These are phyloP conservation scores for Augochlora pura DNA, from an alignment of 1,140 invertebrate genomes.

Conservation along the genomic window DNA sequence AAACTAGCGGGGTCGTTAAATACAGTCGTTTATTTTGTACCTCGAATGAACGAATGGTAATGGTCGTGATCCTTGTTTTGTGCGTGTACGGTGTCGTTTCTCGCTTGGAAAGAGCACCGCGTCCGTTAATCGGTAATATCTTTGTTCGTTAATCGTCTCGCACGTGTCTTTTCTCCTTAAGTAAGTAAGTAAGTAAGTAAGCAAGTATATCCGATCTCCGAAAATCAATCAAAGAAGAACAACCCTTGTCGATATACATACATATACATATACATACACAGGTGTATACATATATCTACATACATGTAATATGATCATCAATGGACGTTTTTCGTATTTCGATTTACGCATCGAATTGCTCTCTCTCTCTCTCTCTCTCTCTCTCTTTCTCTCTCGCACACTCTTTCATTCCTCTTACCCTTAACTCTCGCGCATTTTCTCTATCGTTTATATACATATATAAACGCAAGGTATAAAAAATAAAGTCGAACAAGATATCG, in stretches of 20 bases:
- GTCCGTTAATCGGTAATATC: neutral
- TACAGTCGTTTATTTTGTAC: slow-evolving; percentile 38
- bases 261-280: slow-evolving; percentile 18
- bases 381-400: neutral
- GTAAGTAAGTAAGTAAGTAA: no score
- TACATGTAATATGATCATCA: neutral
- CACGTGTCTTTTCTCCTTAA: slow-evolving; percentile 24
- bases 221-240: slow-evolving; percentile 31
- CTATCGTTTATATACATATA: slow-evolving; percentile 18
- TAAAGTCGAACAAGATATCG: slow-evolving; percentile 56
- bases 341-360: slow-evolving; percentile 10
- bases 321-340: slow-evolving; percentile 37
- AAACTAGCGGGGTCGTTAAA: slow-evolving; percentile 65
- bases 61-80: slow-evolving; percentile 29
- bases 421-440: neutral
- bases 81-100: slow-evolving; percentile 52
- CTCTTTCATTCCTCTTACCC: no score
- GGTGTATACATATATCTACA: neutral
- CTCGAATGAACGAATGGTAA: slow-evolving; percentile 37
- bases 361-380: slow-evolving; percentile 1
- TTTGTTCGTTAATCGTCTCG: slow-evolving; percentile 18
- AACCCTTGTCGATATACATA: slow-evolving; percentile 7
- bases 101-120: neutral
- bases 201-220: slow-evolving; percentile 2
- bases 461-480: slow-evolving; percentile 63